Evolutionary conservation across 1,140 invertebrate species (phyloP).

Genomic region (Aphis craccivora): DNA sequence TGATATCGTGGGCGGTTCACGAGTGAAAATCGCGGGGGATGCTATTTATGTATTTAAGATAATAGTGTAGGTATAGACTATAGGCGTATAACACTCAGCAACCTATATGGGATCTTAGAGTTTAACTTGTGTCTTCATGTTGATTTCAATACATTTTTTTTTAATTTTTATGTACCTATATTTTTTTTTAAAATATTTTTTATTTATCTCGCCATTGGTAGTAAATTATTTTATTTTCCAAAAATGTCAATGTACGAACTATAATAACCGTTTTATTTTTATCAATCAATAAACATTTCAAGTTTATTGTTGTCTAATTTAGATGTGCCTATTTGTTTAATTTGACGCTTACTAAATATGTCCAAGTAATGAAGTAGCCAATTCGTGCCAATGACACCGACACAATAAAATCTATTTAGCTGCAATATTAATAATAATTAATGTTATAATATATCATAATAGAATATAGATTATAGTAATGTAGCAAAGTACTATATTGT

Average conservation of each 20-base stretch:
- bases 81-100: too few species aligned
- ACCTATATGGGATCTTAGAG: neutral
- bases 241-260: neutral
- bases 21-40: too few species aligned
- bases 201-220: neutral
- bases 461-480: neutral
- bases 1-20: too few species aligned
- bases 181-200: too few species aligned
- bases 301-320: neutral
- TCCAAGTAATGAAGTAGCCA: neutral
- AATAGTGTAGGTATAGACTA: too few species aligned
- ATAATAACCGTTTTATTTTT: neutral
- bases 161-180: neutral
- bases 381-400: neutral
- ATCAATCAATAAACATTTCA: neutral
- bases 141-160: too few species aligned
- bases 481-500: neutral
- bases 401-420: neutral
- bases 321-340: neutral
- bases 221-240: neutral
- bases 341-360: neutral
- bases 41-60: too few species aligned
- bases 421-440: neutral
- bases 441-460: neutral
- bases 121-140: neutral